Base-by-base conservation (phyloP, 2,113 vertebrate genomes). In the Ivindomyrus marchei region DNA sequence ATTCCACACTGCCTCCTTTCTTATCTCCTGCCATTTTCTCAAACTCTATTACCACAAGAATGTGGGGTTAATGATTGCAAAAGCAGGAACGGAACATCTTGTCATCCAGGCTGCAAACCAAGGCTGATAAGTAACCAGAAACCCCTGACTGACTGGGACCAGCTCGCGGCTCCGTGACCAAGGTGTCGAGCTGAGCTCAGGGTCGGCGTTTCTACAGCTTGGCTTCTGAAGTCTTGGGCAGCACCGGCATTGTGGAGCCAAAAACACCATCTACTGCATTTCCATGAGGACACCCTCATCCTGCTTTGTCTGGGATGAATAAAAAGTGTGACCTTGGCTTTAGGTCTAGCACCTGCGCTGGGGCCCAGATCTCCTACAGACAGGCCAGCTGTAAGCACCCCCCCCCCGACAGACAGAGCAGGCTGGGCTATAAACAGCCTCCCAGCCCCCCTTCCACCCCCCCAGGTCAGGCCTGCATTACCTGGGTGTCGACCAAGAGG, bases 401-500 rank as follows among this genome's bases (percentile, higher is more conserved):
- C 17, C 21, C 62, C n/a, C 62, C 10, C 10, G 10, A 11, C 19
- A 49, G 56, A 74, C 58, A 74, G 56, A 45, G 46, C 88, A 49
- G 39, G 8, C 42, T 47, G 83, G 10, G 62, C 88, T 49, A n/a
- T 52, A 80, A 80, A 89, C 27, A 21, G 70, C 15, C 39, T 27
- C 47, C 49, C 77, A 2, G 49, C 27, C 39, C 46, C n/a, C 6
- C 45, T 17, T n/a, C 42, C 39, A 74, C 46, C 27, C 31, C 19
- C 17, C 52, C 36, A 83, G 74, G 24, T 42, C 27, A 62, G 13
- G 80, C 80, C 15, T 24, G 45, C 45, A 11, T 46, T 89, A 85
- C 90, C 87, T 91, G 92, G 89, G 85, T 56, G 88, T 91, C 87
- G 31, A 74, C 85, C 89, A 91, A 52, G 46, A 87, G 85, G 46